Conservation (phyloP, 2,888 invertebrate species). For the Ophion slaviceki region DNA sequence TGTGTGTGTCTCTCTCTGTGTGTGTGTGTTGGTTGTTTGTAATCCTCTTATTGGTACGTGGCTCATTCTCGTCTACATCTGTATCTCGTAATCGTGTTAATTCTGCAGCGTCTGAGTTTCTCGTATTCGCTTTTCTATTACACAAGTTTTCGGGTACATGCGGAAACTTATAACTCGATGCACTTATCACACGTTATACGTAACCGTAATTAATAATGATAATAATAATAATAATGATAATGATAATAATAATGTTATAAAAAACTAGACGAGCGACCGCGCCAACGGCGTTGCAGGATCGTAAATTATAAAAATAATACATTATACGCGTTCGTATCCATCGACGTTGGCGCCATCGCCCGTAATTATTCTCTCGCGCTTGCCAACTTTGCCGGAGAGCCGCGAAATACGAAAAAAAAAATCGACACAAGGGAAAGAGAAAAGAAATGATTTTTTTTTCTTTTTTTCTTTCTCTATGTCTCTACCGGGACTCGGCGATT, state of each 20-base stretch:
- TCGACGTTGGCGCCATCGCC: conserved; percentile 70
- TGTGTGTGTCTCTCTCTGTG: not conserved
- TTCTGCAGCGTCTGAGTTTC: conserved; percentile 48
- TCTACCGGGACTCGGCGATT: conserved; percentile 17
- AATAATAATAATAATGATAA: conserved; percentile 52
- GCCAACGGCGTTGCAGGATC: conserved; percentile 73
- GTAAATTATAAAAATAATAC: conserved; percentile 82
- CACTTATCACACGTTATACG: conserved; percentile 63
- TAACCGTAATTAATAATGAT: conserved; percentile 42
- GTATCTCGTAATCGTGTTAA: conserved; percentile 49
- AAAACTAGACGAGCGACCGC: conserved; percentile 73
- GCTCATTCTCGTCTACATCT: conserved; percentile 8
- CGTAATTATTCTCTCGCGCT: conserved; percentile 54
- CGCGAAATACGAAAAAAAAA: conserved; percentile 15
- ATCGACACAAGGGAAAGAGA: not conserved
- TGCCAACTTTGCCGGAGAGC: not conserved
- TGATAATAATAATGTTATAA: conserved; percentile 67
- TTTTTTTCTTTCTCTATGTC: not conserved
- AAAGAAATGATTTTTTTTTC: not conserved
- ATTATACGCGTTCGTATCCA: conserved; percentile 72
- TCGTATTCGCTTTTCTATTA: conserved; percentile 67
- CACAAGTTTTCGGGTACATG: conserved; percentile 67
- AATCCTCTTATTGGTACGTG: not conserved
- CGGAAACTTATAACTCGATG: conserved; percentile 61
- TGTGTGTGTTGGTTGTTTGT: not conserved